Conservation (phyloP, 1,140 invertebrate species). For the Drosophila pruinosa region DNA sequence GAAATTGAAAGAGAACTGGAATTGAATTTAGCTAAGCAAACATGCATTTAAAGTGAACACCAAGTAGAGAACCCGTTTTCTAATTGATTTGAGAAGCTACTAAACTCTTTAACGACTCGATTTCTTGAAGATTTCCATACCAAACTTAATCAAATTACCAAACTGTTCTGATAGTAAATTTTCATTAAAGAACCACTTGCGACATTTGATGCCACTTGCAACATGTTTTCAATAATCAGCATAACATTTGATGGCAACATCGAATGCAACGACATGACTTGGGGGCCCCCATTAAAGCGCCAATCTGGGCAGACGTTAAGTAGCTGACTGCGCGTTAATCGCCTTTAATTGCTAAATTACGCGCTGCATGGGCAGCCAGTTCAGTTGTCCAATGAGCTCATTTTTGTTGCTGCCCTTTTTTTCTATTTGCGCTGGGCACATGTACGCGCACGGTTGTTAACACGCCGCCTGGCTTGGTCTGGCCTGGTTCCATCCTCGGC, state of each 20-base stretch:
- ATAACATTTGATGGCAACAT: constrained; percentile 61
- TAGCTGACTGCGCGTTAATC: constrained; percentile 67
- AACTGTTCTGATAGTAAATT: constrained; percentile 3
- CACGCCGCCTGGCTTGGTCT: constrained; percentile 23
- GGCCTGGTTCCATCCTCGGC: constrained; percentile 1
- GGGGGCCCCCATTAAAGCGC: constrained; percentile 32
- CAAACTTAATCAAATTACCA: constrained; percentile 4
- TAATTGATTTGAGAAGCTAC: neutral
- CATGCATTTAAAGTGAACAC: neutral
- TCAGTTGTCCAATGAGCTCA: neutral
- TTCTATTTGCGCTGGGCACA: constrained; percentile 13
- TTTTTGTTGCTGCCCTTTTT: neutral
- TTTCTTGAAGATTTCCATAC: neutral
- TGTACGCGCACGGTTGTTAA: constrained; percentile 45
- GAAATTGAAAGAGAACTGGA: too few relatives aligned
- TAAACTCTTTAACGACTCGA: neutral
- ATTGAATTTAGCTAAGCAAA: neutral
- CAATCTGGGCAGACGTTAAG: constrained; percentile 62
- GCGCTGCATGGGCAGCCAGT: constrained; percentile 56
- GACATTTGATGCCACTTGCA: constrained; percentile 3
- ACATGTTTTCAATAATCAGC: constrained; percentile 49
- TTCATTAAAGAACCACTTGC: constrained; percentile 13
- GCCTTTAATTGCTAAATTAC: constrained; percentile 82
- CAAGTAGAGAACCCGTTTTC: neutral
- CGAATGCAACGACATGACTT: constrained; percentile 19